Evolutionary conservation across 2,797 vertebrate genomes (phyloP).

Genomic region (Falco biarmicus): DNA sequence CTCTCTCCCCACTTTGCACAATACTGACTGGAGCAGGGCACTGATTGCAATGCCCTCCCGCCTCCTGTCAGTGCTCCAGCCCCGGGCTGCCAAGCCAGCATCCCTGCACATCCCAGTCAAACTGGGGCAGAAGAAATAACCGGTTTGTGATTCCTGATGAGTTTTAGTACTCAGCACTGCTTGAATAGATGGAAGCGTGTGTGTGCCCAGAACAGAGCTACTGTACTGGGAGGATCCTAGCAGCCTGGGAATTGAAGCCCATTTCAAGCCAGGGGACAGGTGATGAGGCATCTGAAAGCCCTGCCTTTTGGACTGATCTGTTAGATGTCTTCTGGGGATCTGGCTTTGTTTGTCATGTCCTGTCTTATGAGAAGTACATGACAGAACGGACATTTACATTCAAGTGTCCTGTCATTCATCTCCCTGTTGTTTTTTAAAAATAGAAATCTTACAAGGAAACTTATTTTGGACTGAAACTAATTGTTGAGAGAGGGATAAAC

Average conservation of each 20-base stretch:
- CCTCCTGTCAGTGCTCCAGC: neutral
- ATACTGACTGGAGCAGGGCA: neutral
- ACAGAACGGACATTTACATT: neutral
- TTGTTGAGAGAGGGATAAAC: neutral
- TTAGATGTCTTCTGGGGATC: neutral
- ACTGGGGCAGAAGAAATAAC: fast-evolving
- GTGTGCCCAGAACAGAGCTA: neutral
- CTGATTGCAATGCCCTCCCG: fast-evolving
- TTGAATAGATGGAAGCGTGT: neutral
- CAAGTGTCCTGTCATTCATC: neutral
- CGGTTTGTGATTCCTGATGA: neutral
- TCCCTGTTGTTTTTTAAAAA: neutral
- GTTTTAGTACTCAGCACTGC: neutral
- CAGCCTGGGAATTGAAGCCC: neutral
- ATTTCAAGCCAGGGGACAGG: neutral
- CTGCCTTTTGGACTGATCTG: neutral
- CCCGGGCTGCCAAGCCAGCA: neutral
- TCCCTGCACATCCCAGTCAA: fast-evolving
- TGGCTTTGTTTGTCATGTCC: neutral
- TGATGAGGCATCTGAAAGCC: neutral
- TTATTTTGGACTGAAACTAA: neutral
- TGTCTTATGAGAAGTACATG: neutral
- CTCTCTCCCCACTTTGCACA: neutral
- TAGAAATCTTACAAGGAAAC: neutral
- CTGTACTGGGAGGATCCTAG: neutral